Evolutionary conservation across 2,888 invertebrate species (phyloP).

Genomic region (Drosophila stalkeri): DNA sequence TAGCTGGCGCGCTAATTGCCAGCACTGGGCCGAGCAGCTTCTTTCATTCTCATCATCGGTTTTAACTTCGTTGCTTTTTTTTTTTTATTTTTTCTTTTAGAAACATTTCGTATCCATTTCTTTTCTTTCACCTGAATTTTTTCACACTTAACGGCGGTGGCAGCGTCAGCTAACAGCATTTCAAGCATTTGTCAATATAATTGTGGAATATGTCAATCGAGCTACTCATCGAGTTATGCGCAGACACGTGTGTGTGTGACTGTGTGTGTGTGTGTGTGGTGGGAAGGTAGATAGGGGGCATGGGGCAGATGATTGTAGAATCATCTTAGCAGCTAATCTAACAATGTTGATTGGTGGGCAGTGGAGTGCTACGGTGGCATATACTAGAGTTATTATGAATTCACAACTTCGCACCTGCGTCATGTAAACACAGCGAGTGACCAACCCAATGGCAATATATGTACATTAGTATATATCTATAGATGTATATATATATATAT

Average conservation of each 20-base stretch:
- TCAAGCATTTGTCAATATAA: conserved; percentile 18
- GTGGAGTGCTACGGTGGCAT: conserved; percentile 26
- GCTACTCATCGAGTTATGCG: conserved; percentile 7
- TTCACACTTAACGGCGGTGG: conserved; percentile 53
- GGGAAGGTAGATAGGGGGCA: neutral
- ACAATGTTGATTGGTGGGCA: conserved; percentile 41
- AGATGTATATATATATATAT: neutral
- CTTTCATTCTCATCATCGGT: conserved; percentile 9
- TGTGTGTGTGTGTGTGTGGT: neutral
- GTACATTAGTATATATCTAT: neutral
- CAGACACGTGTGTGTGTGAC: conserved; percentile 8
- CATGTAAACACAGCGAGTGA: conserved; percentile 13
- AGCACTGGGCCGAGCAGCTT: conserved; percentile 35
- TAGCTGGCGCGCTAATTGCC: conserved; percentile 64
- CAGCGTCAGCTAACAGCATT: conserved; percentile 25
- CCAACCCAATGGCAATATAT: neutral
- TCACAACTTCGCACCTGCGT: conserved; percentile 54
- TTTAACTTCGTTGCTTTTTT: neutral
- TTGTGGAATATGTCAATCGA: conserved; percentile 62
- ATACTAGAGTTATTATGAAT: conserved; percentile 43
- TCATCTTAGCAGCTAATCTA: conserved; percentile 36
- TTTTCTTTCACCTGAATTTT: conserved; percentile 33
- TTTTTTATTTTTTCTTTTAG: neutral
- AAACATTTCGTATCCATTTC: conserved; percentile 14
- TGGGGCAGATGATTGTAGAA: neutral